phyloP scores from a whole-genome alignment of 2,113 vertebrate species.

The Melanotaenia duboulayi region DNA sequence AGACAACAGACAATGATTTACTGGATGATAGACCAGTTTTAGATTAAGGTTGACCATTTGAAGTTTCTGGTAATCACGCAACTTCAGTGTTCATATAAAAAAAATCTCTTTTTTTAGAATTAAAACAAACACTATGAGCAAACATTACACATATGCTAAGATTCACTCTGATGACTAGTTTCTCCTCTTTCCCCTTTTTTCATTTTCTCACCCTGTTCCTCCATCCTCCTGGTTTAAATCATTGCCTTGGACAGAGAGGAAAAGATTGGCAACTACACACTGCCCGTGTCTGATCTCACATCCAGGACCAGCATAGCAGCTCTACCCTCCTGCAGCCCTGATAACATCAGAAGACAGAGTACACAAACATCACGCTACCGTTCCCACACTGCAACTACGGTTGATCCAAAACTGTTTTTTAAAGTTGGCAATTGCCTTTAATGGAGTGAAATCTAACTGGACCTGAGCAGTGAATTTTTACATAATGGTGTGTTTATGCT shows the following conservation, averaged over 20 bases:
- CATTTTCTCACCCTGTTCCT: slow-evolving; percentile 56
- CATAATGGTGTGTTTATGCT: slow-evolving; percentile 28
- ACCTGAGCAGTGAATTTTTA: slow-evolving; percentile 34
- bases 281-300: slow-evolving; percentile 29
- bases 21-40: slow-evolving; percentile 5
- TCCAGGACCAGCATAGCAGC: slow-evolving; percentile 18
- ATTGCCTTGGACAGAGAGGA: slow-evolving; percentile 21
- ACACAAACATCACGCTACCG: not conserved
- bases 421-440: slow-evolving; percentile 1
- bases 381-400: slow-evolving; percentile 19
- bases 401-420: slow-evolving; percentile 6
- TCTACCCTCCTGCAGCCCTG: slow-evolving; percentile 32
- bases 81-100: slow-evolving; percentile 18
- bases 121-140: slow-evolving; percentile 25
- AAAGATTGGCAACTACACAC: slow-evolving; percentile 25
- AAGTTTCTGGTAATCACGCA: not conserved
- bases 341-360: slow-evolving; percentile 28
- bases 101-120: slow-evolving; percentile 15
- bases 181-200: slow-evolving; percentile 9
- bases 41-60: slow-evolving; percentile 7
- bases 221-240: slow-evolving; percentile 66
- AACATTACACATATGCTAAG: slow-evolving; percentile 28
- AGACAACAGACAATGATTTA: slow-evolving; percentile 35
- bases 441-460: slow-evolving; percentile 31
- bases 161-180: slow-evolving; percentile 18